These are phyloP conservation scores for Dynastes maya DNA, from an alignment of 2,888 invertebrate genomes.

Conservation along the genomic window DNA sequence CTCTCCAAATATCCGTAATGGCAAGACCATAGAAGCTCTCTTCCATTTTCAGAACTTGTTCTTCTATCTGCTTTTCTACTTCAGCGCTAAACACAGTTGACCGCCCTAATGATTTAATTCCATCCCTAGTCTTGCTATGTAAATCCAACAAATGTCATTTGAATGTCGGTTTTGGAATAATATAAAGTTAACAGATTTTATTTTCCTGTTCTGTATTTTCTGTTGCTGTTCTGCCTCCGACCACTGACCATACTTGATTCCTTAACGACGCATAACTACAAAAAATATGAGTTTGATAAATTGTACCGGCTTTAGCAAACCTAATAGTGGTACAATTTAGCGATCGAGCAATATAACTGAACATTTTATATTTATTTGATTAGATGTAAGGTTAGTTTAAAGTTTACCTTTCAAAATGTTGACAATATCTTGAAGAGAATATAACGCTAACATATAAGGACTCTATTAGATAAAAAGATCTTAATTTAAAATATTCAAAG, in stretches of 20 bases:
- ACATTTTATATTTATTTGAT: background rate
- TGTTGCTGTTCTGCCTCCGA: background rate
- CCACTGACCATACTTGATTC: background rate
- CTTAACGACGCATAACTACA: background rate
- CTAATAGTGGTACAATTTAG: conserved; percentile 10
- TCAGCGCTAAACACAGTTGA: too few species aligned
- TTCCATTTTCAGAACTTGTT: too few species aligned
- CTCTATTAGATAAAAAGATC: background rate
- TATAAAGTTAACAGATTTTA: background rate
- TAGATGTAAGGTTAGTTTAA: background rate
- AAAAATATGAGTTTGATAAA: background rate
- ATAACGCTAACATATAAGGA: background rate
- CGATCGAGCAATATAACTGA: background rate
- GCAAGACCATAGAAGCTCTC: too few species aligned
- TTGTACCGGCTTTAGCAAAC: background rate
- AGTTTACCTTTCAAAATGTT: background rate
- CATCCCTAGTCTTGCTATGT: too few species aligned
- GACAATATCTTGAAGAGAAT: background rate
- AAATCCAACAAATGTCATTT: background rate
- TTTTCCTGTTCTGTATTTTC: conserved; percentile 16
- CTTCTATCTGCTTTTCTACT: too few species aligned
- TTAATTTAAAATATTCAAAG: background rate
- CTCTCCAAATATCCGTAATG: too few species aligned
- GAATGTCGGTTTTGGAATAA: conserved; percentile 2
- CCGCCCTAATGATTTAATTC: too few species aligned